Base-by-base conservation (phyloP, 2,888 invertebrate species). In the Labia minor region DNA sequence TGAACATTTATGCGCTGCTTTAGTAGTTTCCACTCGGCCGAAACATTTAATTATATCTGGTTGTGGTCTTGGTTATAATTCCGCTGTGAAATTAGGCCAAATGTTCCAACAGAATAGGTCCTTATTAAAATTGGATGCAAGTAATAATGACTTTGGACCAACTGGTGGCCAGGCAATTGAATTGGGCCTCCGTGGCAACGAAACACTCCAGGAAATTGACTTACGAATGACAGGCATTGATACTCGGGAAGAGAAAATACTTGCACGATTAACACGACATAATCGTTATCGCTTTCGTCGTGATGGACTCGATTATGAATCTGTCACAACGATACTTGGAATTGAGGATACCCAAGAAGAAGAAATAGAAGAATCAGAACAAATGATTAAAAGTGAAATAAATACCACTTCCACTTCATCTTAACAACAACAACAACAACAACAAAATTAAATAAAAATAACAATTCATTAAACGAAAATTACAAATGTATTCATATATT, bases 1-100 rank as follows among this genome's bases (percentile, higher is more conserved):
- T 1, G 81, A 83, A 69, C 83, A 80, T 71, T 80, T 85, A 68
- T 81, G 84, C 21, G 80, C 83, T 37, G 82, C 83, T 1, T 77
- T 85, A 67, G 82, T 84, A 11, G 21, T 37, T 4, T 6, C 79
- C 84, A 20, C 81, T 80, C 72, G 81, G 80, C 82, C 83, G 14
- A 79, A 79, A 72, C 82, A 82, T 61, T 74, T 85, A 67, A 82
- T 81, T 62, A 76, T 85, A 18, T 81, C 83, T 70, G 82, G 81
- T 14, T 83, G 83, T 71, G 79, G 80, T 19, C 81, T 84, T 70
- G 75, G 75, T 49, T 83, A 82, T 66, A 77, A 78, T 20, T 82
- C 83, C 0, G 81, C 82, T 21, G 77, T 81, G 68, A 81, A 82
- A 77, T 78, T 80, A 73, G 80, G 81, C 18, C 81, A 82, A 61